Evolutionary conservation across 2,797 vertebrate genomes (phyloP).

Genomic region (Apogon talboti): DNA sequence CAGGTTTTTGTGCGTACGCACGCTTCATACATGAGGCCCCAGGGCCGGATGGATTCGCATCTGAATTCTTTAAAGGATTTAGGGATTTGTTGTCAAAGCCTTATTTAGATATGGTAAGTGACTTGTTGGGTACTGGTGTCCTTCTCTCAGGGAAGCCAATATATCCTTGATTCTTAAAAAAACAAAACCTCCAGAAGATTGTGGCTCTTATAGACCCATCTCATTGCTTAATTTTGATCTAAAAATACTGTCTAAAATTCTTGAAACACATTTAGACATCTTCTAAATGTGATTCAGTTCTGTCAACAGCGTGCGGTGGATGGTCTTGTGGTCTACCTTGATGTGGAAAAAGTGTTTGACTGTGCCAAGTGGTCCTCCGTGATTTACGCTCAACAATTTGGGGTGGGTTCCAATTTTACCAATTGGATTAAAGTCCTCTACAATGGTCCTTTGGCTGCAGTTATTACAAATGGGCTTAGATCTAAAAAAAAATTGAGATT

Average conservation of each 20-base stretch:
- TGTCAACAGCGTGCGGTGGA: background rate
- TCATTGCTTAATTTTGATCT: conserved; percentile 6
- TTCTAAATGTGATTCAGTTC: background rate
- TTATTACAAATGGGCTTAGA: background rate
- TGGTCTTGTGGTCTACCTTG: no score
- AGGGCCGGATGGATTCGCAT: no score
- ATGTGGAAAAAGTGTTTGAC: background rate
- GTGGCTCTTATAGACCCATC: no score
- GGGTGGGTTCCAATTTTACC: background rate
- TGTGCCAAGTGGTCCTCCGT: background rate
- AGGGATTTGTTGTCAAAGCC: no score
- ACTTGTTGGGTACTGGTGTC: no score
- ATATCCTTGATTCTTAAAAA: no score
- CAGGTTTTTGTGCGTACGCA: no score
- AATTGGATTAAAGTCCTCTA: background rate
- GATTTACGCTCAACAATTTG: background rate
- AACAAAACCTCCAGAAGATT: no score
- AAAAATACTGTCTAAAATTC: conserved; percentile 6
- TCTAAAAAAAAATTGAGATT: background rate
- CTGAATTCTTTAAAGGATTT: no score
- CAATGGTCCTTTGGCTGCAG: background rate
- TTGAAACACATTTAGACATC: background rate
- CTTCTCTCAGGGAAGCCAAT: no score
- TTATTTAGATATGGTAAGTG: no score
- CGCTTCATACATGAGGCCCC: no score